Percentiles rank a stretch among this genome's conserved stretches.
These are phyloP conservation scores for Trachurus trachurus DNA, from an alignment of 2,797 vertebrate genomes.

Conservation along the genomic window DNA sequence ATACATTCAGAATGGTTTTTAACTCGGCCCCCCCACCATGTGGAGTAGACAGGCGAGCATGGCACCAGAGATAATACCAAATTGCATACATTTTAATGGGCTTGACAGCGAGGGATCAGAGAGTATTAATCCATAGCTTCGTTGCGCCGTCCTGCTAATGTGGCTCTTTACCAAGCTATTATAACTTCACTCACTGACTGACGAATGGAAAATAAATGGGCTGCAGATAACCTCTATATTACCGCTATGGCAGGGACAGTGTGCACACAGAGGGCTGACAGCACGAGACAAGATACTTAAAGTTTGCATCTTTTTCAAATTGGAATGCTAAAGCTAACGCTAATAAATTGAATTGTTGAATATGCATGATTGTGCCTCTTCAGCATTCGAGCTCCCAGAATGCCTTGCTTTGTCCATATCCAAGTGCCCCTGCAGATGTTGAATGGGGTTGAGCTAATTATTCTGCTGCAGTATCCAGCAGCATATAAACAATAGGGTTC, in stretches of 20 bases:
- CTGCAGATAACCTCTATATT: slow-evolving; percentile 49
- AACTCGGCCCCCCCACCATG: slow-evolving; percentile 42
- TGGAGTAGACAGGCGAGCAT: slow-evolving; percentile 50
- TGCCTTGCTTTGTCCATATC: too few relatives aligned
- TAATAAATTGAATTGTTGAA: not conserved
- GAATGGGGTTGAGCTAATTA: not conserved
- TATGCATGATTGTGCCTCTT: not conserved
- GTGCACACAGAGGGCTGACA: not conserved
- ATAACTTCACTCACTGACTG: slow-evolving; percentile 63
- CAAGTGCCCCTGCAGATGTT: too few relatives aligned
- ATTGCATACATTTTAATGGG: slow-evolving; percentile 81
- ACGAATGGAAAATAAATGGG: slow-evolving; percentile 73
- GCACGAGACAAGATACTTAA: not conserved
- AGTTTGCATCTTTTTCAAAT: not conserved
- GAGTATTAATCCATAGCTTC: slow-evolving; percentile 78
- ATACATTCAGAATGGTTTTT: slow-evolving; percentile 71
- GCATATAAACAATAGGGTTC: too few relatives aligned
- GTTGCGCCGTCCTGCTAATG: slow-evolving; percentile 72
- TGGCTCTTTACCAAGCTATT: slow-evolving; percentile 74
- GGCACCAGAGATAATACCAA: slow-evolving; percentile 75
- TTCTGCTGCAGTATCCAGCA: too few relatives aligned
- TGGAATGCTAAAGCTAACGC: not conserved
- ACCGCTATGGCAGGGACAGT: slow-evolving; percentile 13
- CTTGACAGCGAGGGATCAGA: slow-evolving; percentile 75
- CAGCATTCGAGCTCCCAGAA: too few relatives aligned